phyloP scores from a whole-genome alignment of 2,113 vertebrate species.

The Eretmochelys imbricata region DNA sequence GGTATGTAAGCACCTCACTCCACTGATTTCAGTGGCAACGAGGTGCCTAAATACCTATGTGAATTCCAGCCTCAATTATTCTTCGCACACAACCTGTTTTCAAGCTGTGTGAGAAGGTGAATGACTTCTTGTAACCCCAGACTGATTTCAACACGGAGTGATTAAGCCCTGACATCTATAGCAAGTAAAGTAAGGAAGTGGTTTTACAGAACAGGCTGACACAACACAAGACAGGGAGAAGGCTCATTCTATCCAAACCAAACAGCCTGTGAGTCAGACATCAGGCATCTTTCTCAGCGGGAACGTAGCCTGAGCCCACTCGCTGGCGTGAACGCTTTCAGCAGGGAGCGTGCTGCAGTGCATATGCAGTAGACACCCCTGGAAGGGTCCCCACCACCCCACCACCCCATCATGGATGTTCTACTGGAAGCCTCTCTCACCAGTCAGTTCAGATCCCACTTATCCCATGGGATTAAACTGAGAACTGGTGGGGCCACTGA shows the following conservation, averaged over 20 bases:
- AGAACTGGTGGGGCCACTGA: not conserved
- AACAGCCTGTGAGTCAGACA: conserved; percentile 68
- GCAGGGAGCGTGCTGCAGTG: not conserved
- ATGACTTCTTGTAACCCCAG: conserved; percentile 75
- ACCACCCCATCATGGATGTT: not conserved
- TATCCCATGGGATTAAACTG: not conserved
- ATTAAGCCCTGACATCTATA: conserved; percentile 50
- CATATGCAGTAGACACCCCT: not conserved
- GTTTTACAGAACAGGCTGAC: conserved; percentile 74
- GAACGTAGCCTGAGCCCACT: not conserved
- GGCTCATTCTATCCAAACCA: conserved; percentile 67
- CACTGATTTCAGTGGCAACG: not conserved
- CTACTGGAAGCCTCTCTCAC: not conserved
- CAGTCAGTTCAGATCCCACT: not conserved
- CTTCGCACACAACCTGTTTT: not conserved
- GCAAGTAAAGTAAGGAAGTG: conserved; percentile 78
- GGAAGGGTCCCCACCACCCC: not conserved
- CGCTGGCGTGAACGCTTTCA: not conserved
- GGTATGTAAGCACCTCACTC: not conserved
- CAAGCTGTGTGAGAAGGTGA: conserved; percentile 45
- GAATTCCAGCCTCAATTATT: conserved; percentile 13
- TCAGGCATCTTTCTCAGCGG: conserved; percentile 53
- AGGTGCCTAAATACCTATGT: not conserved
- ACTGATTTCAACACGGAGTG: conserved; percentile 66
- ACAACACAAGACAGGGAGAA: conserved; percentile 65